Percentiles rank a stretch among this genome's conserved stretches.
Evolutionary conservation across 2,888 invertebrate genomes (phyloP).

Genomic region (Agrotis ipsilon): DNA sequence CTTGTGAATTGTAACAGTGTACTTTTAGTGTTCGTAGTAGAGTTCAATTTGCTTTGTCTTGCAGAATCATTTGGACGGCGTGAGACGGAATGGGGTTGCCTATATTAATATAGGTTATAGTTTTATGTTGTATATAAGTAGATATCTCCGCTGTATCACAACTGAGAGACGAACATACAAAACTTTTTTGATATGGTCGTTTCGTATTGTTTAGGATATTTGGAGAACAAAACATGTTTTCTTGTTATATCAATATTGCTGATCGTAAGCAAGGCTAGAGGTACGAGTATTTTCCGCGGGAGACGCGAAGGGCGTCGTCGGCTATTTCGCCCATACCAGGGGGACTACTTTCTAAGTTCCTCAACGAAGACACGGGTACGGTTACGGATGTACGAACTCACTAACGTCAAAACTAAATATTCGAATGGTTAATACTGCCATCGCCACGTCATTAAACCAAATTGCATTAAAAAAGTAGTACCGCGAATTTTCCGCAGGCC

Average conservation of each 20-base stretch:
- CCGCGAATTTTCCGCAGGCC: no score
- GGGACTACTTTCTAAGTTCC: no score
- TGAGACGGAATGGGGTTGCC: constrained; percentile 11
- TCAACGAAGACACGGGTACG: no score
- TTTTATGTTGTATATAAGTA: not conserved
- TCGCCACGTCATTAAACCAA: no score
- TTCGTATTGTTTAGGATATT: constrained; percentile 15
- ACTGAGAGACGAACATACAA: constrained; percentile 16
- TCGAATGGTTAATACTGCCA: no score
- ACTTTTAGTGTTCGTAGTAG: constrained; percentile 9
- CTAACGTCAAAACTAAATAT: no score
- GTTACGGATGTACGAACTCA: no score
- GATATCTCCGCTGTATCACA: constrained; percentile 15
- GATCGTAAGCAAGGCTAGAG: not conserved
- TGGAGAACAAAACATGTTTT: not conserved
- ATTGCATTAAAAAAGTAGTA: no score
- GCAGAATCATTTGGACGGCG: constrained; percentile 16
- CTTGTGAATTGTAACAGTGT: constrained; percentile 8
- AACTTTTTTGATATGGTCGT: constrained; percentile 14
- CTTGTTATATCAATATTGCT: not conserved
- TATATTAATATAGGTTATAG: constrained; percentile 23
- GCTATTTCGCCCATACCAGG: no score
- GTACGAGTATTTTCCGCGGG: no score
- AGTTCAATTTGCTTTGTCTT: constrained; percentile 23
- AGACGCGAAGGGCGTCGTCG: no score